Conservation (phyloP, 2,797 vertebrate species). For the Sternotherus odoratus region DNA sequence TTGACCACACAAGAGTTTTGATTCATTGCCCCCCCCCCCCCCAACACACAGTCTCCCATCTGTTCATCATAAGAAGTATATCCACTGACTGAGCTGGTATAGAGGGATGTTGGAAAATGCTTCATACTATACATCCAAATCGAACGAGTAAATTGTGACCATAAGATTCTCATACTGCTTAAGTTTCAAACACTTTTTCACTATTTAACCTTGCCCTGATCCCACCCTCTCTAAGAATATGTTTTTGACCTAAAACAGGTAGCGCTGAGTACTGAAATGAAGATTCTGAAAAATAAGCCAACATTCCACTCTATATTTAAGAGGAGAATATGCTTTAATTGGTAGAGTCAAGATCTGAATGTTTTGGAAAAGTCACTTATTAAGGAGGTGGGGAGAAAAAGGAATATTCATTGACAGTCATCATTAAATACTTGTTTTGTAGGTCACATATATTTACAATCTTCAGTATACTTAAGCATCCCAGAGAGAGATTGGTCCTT, state of each 20-base stretch:
- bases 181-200: background rate
- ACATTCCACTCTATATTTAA: background rate
- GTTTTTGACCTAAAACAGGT: background rate
- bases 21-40: background rate
- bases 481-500: background rate
- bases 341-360: background rate
- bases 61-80: background rate
- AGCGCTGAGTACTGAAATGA: background rate
- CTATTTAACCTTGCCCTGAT: background rate
- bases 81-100: background rate
- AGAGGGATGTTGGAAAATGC: background rate
- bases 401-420: background rate
- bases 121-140: background rate
- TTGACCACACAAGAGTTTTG: background rate
- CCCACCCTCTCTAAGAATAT: background rate
- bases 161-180: background rate
- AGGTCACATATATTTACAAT: background rate
- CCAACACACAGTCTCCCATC: background rate
- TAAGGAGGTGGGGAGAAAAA: background rate
- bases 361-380: rapidly evolving
- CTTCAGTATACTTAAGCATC: background rate
- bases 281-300: background rate
- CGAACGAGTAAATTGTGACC: background rate
- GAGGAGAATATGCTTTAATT: background rate
- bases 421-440: background rate